phyloP scores from a whole-genome alignment of 2,113 vertebrate genomes.

The Thunnus thynnus region DNA sequence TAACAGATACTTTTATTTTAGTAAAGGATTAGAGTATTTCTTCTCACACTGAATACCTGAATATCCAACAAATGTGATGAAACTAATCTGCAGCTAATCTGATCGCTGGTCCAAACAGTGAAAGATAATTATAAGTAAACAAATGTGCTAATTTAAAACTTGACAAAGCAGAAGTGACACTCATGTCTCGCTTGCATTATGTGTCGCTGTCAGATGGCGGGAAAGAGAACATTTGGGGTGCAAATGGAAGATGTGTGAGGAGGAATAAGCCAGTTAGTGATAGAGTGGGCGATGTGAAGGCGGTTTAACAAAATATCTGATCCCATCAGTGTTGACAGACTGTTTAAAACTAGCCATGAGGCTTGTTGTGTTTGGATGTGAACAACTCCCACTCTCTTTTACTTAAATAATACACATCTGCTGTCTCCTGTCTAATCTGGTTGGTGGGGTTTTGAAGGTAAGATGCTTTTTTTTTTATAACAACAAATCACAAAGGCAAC shows the following conservation, averaged over 20 bases:
- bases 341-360: constrained; percentile 34
- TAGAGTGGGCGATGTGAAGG: not conserved
- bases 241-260: constrained; percentile 33
- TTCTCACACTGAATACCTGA: no score
- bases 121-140: constrained; percentile 25
- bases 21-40: not conserved
- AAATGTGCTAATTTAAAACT: constrained; percentile 33
- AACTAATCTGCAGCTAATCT: constrained; percentile 13
- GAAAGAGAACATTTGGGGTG: constrained; percentile 43
- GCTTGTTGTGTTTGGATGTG: constrained; percentile 22
- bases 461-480: not conserved
- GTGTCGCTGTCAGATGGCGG: constrained; percentile 43
- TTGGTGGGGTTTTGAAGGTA: not conserved
- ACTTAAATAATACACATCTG: constrained; percentile 24
- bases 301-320: constrained; percentile 32
- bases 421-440: constrained; percentile 5
- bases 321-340: constrained; percentile 29
- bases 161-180: constrained; percentile 49
- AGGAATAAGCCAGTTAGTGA: constrained; percentile 9
- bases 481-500: constrained; percentile 14
- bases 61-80: not conserved
- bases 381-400: constrained; percentile 23
- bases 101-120: not conserved
- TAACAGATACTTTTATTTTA: not conserved
- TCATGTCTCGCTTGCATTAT: not conserved